Evolutionary conservation across 2,888 invertebrate species (phyloP).

Genomic region (Anoplius nigerrimus): DNA sequence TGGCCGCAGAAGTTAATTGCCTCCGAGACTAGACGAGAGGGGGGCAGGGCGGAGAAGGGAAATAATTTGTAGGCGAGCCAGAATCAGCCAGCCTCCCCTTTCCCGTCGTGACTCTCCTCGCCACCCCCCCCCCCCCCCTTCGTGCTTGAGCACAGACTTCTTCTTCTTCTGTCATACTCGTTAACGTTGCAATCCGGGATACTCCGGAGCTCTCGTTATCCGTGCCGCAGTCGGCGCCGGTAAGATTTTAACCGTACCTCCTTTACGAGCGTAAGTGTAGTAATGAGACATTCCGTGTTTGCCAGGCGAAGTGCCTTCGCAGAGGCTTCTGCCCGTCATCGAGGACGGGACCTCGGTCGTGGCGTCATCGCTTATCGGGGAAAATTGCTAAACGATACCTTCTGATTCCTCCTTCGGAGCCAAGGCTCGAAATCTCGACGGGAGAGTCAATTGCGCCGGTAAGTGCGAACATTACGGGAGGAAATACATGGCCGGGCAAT

Average conservation of each 20-base stretch:
- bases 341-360: too few relatives aligned
- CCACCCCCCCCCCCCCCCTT: conserved; percentile 27
- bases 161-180: too few relatives aligned
- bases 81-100: conserved; percentile 24
- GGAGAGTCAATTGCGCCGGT: too few relatives aligned
- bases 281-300: conserved; percentile 37
- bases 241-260: conserved; percentile 30
- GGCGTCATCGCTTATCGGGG: too few relatives aligned
- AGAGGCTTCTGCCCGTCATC: too few relatives aligned
- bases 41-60: conserved; percentile 13
- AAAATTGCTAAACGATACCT: too few relatives aligned
- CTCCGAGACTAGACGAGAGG: conserved; percentile 18
- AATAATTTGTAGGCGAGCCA: conserved; percentile 29
- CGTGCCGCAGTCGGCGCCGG: conserved; percentile 8
- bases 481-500: too few relatives aligned
- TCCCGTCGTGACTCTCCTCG: conserved; percentile 30
- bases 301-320: too few relatives aligned
- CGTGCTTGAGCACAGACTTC: too few relatives aligned
- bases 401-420: too few relatives aligned
- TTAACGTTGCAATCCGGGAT: conserved; percentile 28
- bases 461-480: too few relatives aligned
- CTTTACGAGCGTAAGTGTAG: conserved; percentile 37
- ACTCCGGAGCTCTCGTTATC: conserved; percentile 38
- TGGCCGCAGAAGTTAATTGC: conserved; percentile 32
- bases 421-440: too few relatives aligned